These are phyloP conservation scores for Centropus bengalensis DNA, from an alignment of 2,113 vertebrate genomes.

Conservation along the genomic window DNA sequence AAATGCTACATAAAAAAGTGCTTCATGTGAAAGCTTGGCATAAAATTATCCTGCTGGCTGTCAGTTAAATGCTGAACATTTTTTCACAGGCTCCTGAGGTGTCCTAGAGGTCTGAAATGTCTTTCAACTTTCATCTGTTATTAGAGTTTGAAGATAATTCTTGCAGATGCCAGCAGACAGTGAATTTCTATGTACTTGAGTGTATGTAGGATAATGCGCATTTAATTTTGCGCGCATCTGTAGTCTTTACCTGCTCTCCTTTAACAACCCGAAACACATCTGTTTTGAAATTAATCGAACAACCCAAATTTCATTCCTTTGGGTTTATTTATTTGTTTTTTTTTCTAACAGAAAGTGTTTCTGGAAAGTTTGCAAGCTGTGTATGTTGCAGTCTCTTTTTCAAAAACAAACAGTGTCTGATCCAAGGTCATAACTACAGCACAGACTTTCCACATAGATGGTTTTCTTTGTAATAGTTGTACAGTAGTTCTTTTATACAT, in stretches of 20 bases:
- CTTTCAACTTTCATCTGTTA: neutral
- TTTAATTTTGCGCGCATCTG: neutral
- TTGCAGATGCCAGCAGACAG: neutral
- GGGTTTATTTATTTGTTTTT: neutral
- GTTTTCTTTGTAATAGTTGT: neutral
- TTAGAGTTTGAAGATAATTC: neutral
- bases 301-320: neutral
- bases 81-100: neutral
- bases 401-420: neutral
- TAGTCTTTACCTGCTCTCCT: neutral
- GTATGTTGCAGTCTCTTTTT: neutral
- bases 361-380: neutral
- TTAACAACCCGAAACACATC: neutral
- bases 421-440: neutral
- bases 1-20: neutral
- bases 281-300: neutral
- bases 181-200: neutral
- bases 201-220: neutral
- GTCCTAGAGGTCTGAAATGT: neutral
- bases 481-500: neutral
- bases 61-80: neutral
- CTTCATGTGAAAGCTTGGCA: neutral
- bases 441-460: neutral
- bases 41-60: neutral
- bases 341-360: neutral